These are phyloP conservation scores for Syrphus vitripennis DNA, from an alignment of 2,888 invertebrate species.

Conservation along the genomic window DNA sequence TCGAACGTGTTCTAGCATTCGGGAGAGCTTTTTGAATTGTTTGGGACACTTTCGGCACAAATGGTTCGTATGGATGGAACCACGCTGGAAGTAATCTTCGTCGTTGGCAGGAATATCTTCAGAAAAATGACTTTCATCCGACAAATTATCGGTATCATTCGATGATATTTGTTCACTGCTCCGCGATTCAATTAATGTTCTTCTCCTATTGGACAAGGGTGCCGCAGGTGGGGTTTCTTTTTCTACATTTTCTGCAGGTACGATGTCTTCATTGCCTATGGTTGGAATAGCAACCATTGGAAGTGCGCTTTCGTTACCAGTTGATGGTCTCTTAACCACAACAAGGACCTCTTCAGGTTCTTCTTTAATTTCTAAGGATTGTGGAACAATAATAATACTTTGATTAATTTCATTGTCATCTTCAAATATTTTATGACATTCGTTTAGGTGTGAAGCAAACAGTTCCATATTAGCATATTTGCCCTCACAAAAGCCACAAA, in stretches of 20 bases:
- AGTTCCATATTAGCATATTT: conserved; percentile 74
- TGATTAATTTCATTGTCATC: conserved; percentile 18
- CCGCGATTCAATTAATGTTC: background rate
- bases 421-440: conserved; percentile 73
- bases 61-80: background rate
- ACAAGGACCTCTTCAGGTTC: conserved; percentile 34
- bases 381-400: background rate
- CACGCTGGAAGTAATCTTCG: conserved; percentile 20
- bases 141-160: background rate
- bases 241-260: conserved; percentile 71
- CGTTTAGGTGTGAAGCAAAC: conserved; percentile 75
- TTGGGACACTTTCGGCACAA: conserved; percentile 76
- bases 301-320: conserved; percentile 69
- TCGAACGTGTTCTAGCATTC: conserved; percentile 77
- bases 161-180: background rate
- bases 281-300: conserved; percentile 73
- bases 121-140: background rate
- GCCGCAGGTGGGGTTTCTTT: conserved; percentile 18
- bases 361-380: background rate
- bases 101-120: background rate
- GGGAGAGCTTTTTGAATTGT: conserved; percentile 75
- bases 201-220: background rate
- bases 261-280: conserved; percentile 43
- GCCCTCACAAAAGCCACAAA: conserved; percentile 76
- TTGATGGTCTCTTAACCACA: background rate